Evolutionary conservation across 2,113 vertebrate species (phyloP).

Genomic region (Turdus rufiventris): DNA sequence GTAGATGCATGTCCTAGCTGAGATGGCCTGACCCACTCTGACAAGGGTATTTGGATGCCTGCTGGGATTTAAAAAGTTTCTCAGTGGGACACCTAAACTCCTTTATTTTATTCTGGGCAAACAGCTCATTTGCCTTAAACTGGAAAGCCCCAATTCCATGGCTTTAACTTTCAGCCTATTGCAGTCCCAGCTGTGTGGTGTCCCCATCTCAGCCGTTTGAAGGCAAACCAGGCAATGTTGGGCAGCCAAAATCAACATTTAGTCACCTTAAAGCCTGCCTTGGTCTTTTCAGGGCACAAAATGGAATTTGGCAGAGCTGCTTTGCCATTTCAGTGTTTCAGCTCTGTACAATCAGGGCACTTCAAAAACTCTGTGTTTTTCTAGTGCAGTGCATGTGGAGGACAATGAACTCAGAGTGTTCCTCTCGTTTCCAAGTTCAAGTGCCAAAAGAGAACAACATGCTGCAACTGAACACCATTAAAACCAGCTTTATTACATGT

Average conservation of each 20-base stretch:
- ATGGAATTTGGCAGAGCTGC: neutral
- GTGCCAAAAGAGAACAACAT: slow-evolving; percentile 32
- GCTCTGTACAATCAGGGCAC: neutral
- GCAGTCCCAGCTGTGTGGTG: neutral
- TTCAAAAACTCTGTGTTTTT: neutral
- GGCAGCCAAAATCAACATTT: neutral
- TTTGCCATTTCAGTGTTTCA: neutral
- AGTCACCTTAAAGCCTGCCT: neutral
- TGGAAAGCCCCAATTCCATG: neutral
- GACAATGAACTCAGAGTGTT: neutral
- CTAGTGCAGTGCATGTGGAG: neutral
- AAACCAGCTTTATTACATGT: slow-evolving; percentile 31
- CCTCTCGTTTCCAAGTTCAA: neutral
- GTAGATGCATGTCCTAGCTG: neutral
- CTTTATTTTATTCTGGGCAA: neutral
- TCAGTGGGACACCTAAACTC: neutral
- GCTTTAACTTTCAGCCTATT: neutral
- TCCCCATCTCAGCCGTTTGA: neutral
- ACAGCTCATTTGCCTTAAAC: neutral
- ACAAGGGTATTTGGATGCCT: neutral
- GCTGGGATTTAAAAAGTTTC: neutral
- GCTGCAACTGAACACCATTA: neutral
- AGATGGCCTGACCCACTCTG: neutral
- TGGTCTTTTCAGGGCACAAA: neutral
- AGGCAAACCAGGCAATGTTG: neutral